phyloP scores from a whole-genome alignment of 2,888 invertebrate genomes.

The Drosophila flavopinicola region DNA sequence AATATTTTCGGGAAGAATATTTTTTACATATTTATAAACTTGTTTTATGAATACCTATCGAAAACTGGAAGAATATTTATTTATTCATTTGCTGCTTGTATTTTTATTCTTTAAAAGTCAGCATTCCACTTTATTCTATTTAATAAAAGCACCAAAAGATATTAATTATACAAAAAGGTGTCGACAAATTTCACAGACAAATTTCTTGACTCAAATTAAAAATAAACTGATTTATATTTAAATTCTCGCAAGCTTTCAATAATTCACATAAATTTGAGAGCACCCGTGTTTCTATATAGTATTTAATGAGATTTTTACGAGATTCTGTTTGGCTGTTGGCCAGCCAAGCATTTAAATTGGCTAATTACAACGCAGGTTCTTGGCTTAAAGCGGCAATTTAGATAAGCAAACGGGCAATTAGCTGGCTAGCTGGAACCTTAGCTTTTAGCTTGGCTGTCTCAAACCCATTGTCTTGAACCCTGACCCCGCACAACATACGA shows the following conservation, averaged over 20 bases:
- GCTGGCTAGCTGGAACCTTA: constrained; percentile 37
- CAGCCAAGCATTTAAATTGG: constrained; percentile 76
- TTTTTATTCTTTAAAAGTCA: no score
- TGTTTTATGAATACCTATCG: no score
- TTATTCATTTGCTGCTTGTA: no score
- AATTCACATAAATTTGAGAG: constrained; percentile 8
- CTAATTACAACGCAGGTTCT: constrained; percentile 77
- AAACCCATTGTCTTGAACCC: constrained; percentile 75
- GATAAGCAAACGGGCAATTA: constrained; percentile 79
- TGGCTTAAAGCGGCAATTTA: constrained; percentile 79
- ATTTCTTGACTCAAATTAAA: no score
- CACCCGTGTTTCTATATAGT: constrained; percentile 6
- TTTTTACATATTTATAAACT: no score
- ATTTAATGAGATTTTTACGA: constrained; percentile 37
- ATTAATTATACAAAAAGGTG: no score
- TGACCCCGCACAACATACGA: constrained; percentile 75
- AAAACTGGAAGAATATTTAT: no score
- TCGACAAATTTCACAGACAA: no score
- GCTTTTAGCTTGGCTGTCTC: constrained; percentile 36
- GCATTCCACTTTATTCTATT: no score
- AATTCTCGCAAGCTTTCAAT: background rate
- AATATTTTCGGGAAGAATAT: no score
- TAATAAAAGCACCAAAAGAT: no score
- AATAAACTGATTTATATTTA: no score
- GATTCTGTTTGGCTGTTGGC: constrained; percentile 42